Base-by-base conservation (phyloP, 2,888 invertebrate species). In the Amiota minor region DNA sequence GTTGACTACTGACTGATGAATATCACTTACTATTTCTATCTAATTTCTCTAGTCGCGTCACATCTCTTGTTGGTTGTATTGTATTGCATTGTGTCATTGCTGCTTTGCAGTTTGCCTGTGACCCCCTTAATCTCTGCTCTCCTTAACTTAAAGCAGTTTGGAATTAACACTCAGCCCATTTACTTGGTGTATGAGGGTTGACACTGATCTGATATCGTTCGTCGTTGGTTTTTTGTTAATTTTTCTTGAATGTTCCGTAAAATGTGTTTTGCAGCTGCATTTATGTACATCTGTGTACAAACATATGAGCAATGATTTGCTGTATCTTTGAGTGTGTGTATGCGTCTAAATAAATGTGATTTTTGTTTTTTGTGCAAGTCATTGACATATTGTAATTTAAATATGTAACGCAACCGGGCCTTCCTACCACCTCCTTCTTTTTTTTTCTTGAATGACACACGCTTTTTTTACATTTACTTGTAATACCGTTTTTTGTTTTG, bases 311-410 rank as follows among this genome's bases (percentile, higher is more conserved):
- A 18, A 2, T 14, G n/a, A 10, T 50, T 3, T 50, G 12, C 2
- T 56, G 12, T 53, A n/a, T 53, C n/a, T 53, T 9, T n/a, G n/a
- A n/a, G 4, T 53, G 53, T 53, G 53, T 53, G 14, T 53, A 8
- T 53, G 53, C 8, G 6, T 35, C 2, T 35, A 8, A 0, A 35
- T 35, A 8, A 35, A 35, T 35, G 6, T 53, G 53, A 46, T 65
- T n/a, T 68, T 46, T 65, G 46, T 65, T 65, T 65, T 18, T 65
- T 47, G 16, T 20, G 53, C 53, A 68, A 50, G 67, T 68, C 67
- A 53, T 68, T 68, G 67, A 68, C 67, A 68, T 68, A 23, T 50
- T 23, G 50, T 53, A 20, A 23, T 23, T 23, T 45, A 4, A 12
- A n/a, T 45, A 1, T 12, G n/a, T 12, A 35, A n/a, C 50, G n/a